Evolutionary conservation across 2,888 invertebrate species (phyloP).

Genomic region (Trachelus stipa): DNA sequence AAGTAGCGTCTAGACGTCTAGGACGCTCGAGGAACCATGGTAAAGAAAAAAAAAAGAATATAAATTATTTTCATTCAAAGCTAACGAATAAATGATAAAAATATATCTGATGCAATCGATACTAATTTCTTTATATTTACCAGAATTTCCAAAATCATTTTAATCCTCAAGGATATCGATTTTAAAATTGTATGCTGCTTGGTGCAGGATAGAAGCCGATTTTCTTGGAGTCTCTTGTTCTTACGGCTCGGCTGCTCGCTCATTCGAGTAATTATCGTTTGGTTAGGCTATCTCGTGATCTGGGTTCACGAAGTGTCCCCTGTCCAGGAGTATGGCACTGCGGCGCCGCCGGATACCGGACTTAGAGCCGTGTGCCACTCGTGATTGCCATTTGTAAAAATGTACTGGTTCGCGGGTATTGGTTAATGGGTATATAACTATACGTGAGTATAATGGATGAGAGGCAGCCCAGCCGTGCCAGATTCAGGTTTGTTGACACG

Average conservation of each 20-base stretch:
- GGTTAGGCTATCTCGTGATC: not conserved
- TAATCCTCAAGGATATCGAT: not conserved
- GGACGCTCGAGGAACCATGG: not conserved
- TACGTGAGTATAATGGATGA: slow-evolving; percentile 43
- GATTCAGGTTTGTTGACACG: slow-evolving; percentile 57
- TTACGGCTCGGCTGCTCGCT: not conserved
- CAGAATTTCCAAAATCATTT: not conserved
- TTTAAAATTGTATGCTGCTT: not conserved
- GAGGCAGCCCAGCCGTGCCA: slow-evolving; percentile 45
- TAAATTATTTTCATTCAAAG: not conserved
- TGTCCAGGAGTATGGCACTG: not conserved
- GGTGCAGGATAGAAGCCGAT: not conserved
- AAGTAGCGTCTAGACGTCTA: not conserved
- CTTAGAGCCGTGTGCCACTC: slow-evolving; percentile 34
- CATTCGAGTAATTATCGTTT: not conserved
- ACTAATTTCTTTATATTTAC: not conserved
- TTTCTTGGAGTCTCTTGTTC: not conserved
- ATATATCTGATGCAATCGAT: not conserved
- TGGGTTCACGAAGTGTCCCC: not conserved
- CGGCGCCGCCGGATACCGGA: slow-evolving; percentile 23
- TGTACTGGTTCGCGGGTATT: slow-evolving; percentile 28
- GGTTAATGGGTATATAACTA: slow-evolving; percentile 34
- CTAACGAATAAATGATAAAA: no score
- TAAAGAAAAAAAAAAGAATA: not conserved
- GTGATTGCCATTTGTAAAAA: slow-evolving; percentile 25